Conservation (phyloP, 2,888 invertebrate genomes). For the Pollenia griseotomentosa region DNA sequence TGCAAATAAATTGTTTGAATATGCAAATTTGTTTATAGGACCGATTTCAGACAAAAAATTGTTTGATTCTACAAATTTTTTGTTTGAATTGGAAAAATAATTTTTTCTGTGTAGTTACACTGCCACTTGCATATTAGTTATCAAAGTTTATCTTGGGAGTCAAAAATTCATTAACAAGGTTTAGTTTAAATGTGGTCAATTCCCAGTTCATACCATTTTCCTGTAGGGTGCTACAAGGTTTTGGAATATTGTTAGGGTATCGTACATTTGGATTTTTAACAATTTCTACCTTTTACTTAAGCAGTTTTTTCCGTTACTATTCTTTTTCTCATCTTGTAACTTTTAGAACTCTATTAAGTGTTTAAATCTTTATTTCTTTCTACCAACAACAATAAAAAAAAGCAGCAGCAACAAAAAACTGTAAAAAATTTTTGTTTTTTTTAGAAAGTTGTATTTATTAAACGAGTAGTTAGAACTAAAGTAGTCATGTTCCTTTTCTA, state of each 20-base stretch:
- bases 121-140: too few species aligned
- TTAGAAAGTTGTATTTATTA: conserved; percentile 70
- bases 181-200: too few species aligned
- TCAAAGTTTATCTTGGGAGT: too few species aligned
- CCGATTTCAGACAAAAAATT: too few species aligned
- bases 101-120: too few species aligned
- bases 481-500: conserved; percentile 47
- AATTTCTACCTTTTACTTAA: conserved; percentile 53
- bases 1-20: too few species aligned
- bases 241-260: background rate
- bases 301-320: conserved; percentile 15
- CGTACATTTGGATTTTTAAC: conserved; percentile 6
- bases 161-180: too few species aligned
- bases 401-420: conserved; percentile 6
- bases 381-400: conserved; percentile 1
- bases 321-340: conserved; percentile 17
- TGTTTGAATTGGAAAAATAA: too few species aligned
- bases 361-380: conserved; percentile 57
- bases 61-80: too few species aligned
- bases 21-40: too few species aligned
- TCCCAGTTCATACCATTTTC: background rate
- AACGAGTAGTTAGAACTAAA: conserved; percentile 44
- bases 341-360: conserved; percentile 71
- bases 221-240: background rate
- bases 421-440: conserved; percentile 33